phyloP scores from a whole-genome alignment of 2,888 invertebrate genomes.

The Merodon equestris region DNA sequence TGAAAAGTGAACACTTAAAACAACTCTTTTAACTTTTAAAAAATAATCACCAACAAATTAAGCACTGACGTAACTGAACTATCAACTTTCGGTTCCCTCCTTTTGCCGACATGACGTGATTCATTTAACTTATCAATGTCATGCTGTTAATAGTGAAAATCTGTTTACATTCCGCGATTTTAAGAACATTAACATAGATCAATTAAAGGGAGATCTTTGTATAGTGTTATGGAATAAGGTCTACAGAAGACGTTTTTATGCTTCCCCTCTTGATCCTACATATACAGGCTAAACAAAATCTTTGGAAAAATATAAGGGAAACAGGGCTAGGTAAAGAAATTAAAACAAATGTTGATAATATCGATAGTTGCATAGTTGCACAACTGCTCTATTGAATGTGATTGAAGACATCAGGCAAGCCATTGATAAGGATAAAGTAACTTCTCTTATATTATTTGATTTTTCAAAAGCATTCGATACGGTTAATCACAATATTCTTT shows the following conservation, averaged over 20 bases:
- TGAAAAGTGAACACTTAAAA: no score
- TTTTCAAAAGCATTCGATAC: no score
- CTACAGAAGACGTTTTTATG: not conserved
- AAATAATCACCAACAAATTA: no score
- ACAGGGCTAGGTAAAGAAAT: not conserved
- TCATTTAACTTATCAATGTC: constrained; percentile 1
- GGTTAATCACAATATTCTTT: no score
- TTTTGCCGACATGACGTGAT: constrained; percentile 2
- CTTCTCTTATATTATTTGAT: no score
- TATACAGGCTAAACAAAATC: not conserved
- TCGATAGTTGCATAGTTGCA: not conserved
- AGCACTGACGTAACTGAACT: no score
- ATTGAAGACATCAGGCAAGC: not conserved
- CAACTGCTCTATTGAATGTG: no score
- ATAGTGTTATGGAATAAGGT: constrained; percentile 10
- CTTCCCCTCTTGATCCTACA: constrained; percentile 4
- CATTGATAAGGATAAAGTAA: no score
- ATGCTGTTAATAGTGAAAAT: not conserved
- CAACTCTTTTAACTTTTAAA: no score
- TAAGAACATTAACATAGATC: not conserved
- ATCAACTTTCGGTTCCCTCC: not conserved
- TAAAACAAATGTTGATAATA: not conserved
- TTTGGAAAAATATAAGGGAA: constrained; percentile 1
- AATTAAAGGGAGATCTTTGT: constrained; percentile 5
- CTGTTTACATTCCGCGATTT: not conserved